Conservation (phyloP, 1,140 invertebrate genomes). For the Solenopsis invicta region DNA sequence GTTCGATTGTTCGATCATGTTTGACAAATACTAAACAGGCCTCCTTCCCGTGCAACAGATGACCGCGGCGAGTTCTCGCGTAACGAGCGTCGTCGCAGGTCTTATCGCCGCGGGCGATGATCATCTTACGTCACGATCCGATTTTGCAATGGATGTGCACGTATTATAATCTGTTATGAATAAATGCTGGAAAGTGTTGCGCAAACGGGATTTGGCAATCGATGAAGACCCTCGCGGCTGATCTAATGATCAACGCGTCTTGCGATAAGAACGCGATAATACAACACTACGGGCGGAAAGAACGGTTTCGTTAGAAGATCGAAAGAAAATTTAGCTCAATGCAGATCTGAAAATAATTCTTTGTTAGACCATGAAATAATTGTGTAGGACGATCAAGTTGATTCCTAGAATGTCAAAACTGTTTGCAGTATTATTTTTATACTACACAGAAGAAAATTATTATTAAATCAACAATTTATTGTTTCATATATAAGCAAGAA, state of each 20-base stretch:
- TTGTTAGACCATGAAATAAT: no score
- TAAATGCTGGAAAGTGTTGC: conserved; percentile 21
- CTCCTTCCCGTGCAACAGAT: neutral
- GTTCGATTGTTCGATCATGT: conserved; percentile 9
- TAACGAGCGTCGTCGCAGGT: no score
- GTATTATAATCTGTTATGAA: conserved; percentile 17
- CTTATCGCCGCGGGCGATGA: neutral
- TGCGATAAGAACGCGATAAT: conserved; percentile 16
- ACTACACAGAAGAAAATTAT: no score
- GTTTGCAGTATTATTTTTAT: no score
- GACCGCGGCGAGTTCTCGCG: neutral
- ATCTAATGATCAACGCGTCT: neutral
- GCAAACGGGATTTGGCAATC: conserved; percentile 30
- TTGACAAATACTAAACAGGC: conserved; percentile 1
- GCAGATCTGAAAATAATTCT: no score
- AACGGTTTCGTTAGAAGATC: no score
- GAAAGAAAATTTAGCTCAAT: no score
- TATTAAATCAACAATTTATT: no score
- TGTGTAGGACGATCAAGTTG: no score
- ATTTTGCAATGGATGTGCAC: neutral
- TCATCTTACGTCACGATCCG: conserved; percentile 11
- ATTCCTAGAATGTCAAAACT: no score
- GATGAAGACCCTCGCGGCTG: conserved; percentile 26
- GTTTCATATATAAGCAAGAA: no score
- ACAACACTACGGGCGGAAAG: no score